These are phyloP conservation scores for Odontamblyopus lacepedii DNA, from an alignment of 2,797 vertebrate genomes.

Conservation along the genomic window DNA sequence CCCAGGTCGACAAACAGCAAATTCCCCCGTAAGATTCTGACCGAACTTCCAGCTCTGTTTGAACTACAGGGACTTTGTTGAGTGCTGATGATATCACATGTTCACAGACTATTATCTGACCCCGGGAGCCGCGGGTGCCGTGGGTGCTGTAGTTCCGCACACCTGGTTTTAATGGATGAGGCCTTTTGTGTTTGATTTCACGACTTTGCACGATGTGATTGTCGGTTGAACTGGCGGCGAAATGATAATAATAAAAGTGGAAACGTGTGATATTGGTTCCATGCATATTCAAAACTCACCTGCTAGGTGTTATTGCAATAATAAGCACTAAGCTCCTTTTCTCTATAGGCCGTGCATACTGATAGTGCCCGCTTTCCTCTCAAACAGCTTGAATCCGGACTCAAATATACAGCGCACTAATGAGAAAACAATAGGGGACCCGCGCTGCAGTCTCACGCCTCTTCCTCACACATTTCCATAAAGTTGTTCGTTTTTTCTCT, in stretches of 20 bases:
- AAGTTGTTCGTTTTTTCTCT: slow-evolving; percentile 30
- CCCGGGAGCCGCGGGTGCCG: slow-evolving; percentile 9
- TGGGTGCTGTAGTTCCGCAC: slow-evolving; percentile 8
- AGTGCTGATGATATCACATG: not conserved
- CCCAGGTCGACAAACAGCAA: no score
- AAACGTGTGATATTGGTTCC: slow-evolving; percentile 61
- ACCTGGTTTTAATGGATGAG: slow-evolving; percentile 5
- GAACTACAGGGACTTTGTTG: not conserved
- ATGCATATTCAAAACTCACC: slow-evolving; percentile 74
- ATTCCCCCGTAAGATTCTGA: not conserved
- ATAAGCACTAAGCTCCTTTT: slow-evolving; percentile 63
- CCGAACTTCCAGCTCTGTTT: not conserved
- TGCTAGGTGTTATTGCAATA: slow-evolving; percentile 70
- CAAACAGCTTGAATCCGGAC: slow-evolving; percentile 64
- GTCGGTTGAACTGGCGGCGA: slow-evolving; percentile 47
- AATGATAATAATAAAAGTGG: slow-evolving; percentile 54
- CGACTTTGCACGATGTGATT: slow-evolving; percentile 37
- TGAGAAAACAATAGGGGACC: slow-evolving; percentile 73
- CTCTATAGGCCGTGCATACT: slow-evolving; percentile 60
- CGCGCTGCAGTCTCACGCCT: slow-evolving; percentile 56
- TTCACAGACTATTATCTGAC: slow-evolving; percentile 5
- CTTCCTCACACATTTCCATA: slow-evolving; percentile 61
- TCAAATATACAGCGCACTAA: slow-evolving; percentile 67
- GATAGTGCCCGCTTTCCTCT: slow-evolving; percentile 54
- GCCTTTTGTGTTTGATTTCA: slow-evolving; percentile 45